These are phyloP conservation scores for Natator depressus DNA, from an alignment of 2,113 vertebrate genomes.

Conservation along the genomic window DNA sequence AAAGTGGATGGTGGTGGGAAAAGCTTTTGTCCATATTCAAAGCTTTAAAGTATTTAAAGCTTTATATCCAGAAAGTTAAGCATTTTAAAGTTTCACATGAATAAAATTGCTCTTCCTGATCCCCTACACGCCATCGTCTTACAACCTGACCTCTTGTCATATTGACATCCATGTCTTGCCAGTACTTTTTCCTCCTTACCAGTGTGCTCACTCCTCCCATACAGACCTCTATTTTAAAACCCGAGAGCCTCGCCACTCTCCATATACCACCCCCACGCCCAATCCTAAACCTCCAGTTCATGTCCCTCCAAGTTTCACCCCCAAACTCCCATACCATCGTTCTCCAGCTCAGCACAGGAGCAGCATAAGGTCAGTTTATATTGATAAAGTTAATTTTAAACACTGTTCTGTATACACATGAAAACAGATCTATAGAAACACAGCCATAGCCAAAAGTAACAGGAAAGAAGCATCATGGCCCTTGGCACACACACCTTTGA, in stretches of 20 bases:
- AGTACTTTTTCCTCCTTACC: neutral
- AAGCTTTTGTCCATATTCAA: neutral
- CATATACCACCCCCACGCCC: neutral
- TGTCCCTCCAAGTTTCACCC: neutral
- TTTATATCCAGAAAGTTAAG: neutral
- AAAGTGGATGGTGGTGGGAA: neutral
- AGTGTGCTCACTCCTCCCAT: neutral
- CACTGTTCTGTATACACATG: neutral
- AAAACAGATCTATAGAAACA: neutral
- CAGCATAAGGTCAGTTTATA: neutral
- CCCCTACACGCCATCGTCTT: neutral
- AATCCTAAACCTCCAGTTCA: neutral
- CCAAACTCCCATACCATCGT: neutral
- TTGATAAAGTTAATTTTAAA: neutral
- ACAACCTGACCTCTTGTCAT: neutral
- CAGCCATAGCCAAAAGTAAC: neutral
- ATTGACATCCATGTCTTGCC: neutral
- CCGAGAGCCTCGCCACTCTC: neutral
- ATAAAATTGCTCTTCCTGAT: neutral
- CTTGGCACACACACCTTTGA: neutral
- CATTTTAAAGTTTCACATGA: neutral
- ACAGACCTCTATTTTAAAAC: neutral
- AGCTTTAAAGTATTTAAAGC: neutral
- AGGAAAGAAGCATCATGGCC: neutral
- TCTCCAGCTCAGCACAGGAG: neutral